Evolutionary conservation across 30 jellyfish, hydroid and myxozoan genomes (phyloP).

Genomic region (Chrysaora quinquecirrha): DNA sequence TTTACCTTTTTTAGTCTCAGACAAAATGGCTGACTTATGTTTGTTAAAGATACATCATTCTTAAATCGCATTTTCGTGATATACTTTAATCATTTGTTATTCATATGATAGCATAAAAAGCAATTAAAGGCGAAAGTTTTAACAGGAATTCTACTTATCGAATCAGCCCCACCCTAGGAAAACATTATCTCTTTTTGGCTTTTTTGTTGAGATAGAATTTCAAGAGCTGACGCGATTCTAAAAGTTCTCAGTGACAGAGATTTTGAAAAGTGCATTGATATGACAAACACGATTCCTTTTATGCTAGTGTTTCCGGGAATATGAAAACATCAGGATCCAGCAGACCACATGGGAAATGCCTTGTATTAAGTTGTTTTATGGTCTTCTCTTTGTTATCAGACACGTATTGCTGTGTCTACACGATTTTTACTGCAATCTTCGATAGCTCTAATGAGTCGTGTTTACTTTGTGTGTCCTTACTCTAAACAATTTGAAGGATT

Average conservation of each 20-base stretch:
- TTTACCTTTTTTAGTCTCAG: no score
- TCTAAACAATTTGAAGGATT: no score
- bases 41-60: no score
- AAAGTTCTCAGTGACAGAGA: not conserved
- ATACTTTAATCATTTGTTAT: no score
- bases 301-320: slow-evolving; percentile 55
- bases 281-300: not conserved
- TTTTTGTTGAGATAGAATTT: not conserved
- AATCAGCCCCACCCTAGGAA: not conserved
- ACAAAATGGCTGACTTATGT: no score
- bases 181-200: not conserved
- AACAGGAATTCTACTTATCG: not conserved
- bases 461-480: no score
- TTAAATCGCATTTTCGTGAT: no score
- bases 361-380: not conserved
- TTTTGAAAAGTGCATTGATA: not conserved
- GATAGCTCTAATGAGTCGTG: no score
- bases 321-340: not conserved
- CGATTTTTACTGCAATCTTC: not conserved
- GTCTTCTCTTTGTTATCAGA: not conserved
- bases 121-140: no score
- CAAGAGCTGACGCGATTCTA: not conserved
- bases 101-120: no score
- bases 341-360: slow-evolving; percentile 17
- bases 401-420: not conserved